Evolutionary conservation across 2,797 vertebrate species (phyloP), one percentile per base, ranked within the genome.

Genomic region (Botia almorhae): DNA sequence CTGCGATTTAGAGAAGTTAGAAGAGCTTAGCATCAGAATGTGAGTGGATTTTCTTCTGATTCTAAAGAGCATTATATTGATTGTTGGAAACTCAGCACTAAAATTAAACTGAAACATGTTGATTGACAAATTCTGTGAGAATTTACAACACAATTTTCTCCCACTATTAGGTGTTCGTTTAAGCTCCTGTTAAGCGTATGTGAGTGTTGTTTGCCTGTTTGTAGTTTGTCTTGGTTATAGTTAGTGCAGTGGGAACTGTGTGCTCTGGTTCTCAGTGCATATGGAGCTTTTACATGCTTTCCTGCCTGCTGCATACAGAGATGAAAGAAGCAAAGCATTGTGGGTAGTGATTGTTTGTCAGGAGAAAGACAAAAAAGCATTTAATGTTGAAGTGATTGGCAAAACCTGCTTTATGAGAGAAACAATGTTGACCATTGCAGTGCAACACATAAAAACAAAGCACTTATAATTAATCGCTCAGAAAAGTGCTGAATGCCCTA

Each of bases 21-120:
- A 19, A 69, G 23, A 72, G 82, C 82, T 82, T 81, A 74, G 74
- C 36, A 21, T 39, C 2, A 78, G 69, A 82, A 80, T 84, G 76
- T 2, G 56, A 23, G 12, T 53, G 81, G 64, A 75, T 81, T 74
- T 88, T 87, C 88, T 85, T 70, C 43, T 81, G 74, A 81, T 87
- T 81, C 80, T 29, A 39, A 74, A 80, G 75, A 81, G 76, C 74
- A 80, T 80, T 83, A 72, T 13, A 39, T 58, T 39, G 51, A 12
- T 68, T 81, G 80, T 56, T 33, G 33, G 4, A 33, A 33, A 75
- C 76, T 16, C n/a, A 76, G 11, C 4, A 60, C 39, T 23, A 68
- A 43, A n/a, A 53, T 75, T 50, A 63, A 77, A 72, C 33, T 5
- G 33, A 33, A 3, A 33, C 10, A 2, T 2, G 23, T 70, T 69